phyloP scores from a whole-genome alignment of 2,113 vertebrate species.

The Dissostichus mawsoni region DNA sequence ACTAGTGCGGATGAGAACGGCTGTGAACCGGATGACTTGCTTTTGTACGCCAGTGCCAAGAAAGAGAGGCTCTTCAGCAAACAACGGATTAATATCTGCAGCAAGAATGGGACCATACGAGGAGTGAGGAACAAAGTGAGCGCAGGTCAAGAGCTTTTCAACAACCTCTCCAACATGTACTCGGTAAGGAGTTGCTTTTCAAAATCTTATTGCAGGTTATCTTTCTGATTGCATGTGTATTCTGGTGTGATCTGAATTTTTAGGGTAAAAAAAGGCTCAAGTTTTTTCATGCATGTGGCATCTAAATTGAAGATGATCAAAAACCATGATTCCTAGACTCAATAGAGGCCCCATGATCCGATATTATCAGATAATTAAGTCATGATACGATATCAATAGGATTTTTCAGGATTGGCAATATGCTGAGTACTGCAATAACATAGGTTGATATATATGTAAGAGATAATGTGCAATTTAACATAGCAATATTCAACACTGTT shows the following conservation, averaged over 20 bases:
- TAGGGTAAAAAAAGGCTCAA: not conserved
- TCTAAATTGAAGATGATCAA: not conserved
- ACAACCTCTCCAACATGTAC: constrained; percentile 91
- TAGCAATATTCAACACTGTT: too few relatives aligned
- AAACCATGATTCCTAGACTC: not conserved
- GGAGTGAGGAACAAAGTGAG: constrained; percentile 99
- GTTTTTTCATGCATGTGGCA: not conserved
- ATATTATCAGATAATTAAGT: too few relatives aligned
- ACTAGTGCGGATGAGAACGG: constrained; percentile 81
- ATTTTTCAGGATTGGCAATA: too few relatives aligned
- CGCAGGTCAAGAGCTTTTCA: constrained; percentile 96
- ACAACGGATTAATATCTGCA: constrained; percentile 95
- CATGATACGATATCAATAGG: too few relatives aligned
- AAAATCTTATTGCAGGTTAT: not conserved
- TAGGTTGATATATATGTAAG: too few relatives aligned
- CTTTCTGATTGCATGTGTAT: too few relatives aligned
- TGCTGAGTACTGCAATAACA: too few relatives aligned
- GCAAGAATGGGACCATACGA: constrained; percentile 97
- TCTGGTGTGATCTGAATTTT: not conserved
- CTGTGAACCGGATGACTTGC: constrained; percentile 89
- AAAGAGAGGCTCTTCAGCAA: constrained; percentile 89
- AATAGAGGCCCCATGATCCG: too few relatives aligned
- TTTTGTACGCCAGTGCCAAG: constrained; percentile 89
- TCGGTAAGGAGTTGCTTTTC: constrained; percentile 84
- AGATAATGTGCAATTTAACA: too few relatives aligned